Percentiles rank a stretch among this genome's conserved stretches.
These are phyloP conservation scores for Drosophila pseudotakahashii DNA, from an alignment of 2,888 invertebrate genomes.

Conservation along the genomic window DNA sequence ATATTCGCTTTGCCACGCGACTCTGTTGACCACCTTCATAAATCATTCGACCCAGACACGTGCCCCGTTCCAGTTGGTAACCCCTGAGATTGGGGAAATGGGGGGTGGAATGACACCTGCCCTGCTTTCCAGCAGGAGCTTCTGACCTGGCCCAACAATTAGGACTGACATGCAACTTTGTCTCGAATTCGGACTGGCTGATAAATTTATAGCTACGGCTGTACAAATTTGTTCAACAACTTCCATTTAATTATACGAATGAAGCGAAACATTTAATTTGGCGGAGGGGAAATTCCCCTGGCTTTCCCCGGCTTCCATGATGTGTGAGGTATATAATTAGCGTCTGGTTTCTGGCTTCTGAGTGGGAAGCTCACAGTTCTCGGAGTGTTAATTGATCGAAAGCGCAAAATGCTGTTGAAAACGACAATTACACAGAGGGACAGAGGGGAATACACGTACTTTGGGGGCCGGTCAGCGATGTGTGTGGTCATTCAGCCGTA, in stretches of 20 bases:
- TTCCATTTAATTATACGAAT: constrained; percentile 75
- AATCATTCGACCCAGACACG: constrained; percentile 48
- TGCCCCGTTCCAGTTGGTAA: constrained; percentile 16
- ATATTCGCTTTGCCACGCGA: constrained; percentile 39
- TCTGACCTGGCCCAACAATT: constrained; percentile 70
- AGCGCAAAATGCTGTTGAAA: constrained; percentile 39
- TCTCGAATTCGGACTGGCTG: constrained; percentile 44
- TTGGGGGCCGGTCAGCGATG: constrained; percentile 8
- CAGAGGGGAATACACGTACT: background rate
- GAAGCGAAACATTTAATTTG: constrained; percentile 62
- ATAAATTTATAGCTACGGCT: constrained; percentile 68
- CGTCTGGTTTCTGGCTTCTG: constrained; percentile 48
- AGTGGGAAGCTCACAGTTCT: constrained; percentile 13
- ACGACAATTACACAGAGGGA: constrained; percentile 15
- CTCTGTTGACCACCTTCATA: constrained; percentile 14
- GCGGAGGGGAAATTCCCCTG: constrained; percentile 1
- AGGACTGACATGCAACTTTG: constrained; percentile 69
- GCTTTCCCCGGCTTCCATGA: background rate
- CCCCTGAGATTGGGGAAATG: background rate
- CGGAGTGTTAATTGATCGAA: constrained; percentile 66
- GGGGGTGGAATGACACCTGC: constrained; percentile 48
- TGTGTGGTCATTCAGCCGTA: constrained; percentile 17
- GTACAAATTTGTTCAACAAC: constrained; percentile 78
- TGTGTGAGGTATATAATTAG: constrained; percentile 65
- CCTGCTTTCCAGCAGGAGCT: constrained; percentile 4